These are phyloP conservation scores for Urocyon cinereoargenteus DNA, from an alignment of 2,797 vertebrate genomes.

Conservation along the genomic window DNA sequence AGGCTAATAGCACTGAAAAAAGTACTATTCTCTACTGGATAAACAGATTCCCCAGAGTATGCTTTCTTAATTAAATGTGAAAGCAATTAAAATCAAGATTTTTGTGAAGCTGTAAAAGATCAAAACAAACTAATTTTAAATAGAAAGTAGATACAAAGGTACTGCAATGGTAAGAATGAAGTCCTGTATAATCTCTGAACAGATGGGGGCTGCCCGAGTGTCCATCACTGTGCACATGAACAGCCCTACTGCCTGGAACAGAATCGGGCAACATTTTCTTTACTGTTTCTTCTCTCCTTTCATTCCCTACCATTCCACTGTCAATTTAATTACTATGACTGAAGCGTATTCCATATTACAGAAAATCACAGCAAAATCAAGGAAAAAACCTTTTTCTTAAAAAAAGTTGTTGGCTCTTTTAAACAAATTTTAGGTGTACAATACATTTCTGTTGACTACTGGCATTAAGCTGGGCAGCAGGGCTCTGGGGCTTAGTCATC, in stretches of 20 bases:
- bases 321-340: not conserved
- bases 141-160: not conserved
- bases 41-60: not conserved
- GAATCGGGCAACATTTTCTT: not conserved
- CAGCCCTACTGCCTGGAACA: rapidly evolving
- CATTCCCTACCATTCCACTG: not conserved
- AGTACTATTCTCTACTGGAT: not conserved
- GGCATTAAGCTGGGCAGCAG: rapidly evolving
- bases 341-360: not conserved
- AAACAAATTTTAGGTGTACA: too few relatives aligned
- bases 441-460: not conserved
- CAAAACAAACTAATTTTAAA: not conserved
- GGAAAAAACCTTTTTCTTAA: not conserved
- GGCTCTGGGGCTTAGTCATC: not conserved
- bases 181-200: not conserved
- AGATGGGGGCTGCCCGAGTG: rapidly evolving
- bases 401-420: not conserved
- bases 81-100: slow-evolving; percentile 63
- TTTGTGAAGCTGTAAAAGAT: not conserved
- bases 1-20: not conserved
- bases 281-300: not conserved
- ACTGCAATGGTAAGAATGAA: not conserved
- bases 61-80: slow-evolving; percentile 44
- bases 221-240: rapidly evolving
- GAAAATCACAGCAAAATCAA: not conserved